Conservation (phyloP, 1,140 invertebrate species). For the Habropoda laboriosa region DNA sequence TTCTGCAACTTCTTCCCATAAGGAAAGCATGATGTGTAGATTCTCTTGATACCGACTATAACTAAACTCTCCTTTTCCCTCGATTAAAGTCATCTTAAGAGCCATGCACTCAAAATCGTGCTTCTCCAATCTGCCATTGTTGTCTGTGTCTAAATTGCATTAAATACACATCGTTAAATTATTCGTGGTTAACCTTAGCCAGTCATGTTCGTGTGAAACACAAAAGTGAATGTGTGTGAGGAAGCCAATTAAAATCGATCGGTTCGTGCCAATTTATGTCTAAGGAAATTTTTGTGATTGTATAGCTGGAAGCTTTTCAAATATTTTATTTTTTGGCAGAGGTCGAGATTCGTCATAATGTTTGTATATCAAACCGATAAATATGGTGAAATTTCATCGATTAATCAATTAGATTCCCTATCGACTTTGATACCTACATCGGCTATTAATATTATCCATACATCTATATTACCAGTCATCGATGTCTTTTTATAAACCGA, state of each 20-base stretch:
- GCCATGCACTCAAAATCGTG: slow-evolving; percentile 92
- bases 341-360: background rate
- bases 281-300: slow-evolving; percentile 14
- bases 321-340: slow-evolving; percentile 43
- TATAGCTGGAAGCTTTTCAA: slow-evolving; percentile 33
- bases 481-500: background rate
- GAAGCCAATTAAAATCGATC: slow-evolving; percentile 30
- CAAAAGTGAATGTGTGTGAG: background rate
- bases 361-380: background rate
- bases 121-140: slow-evolving; percentile 90
- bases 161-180: background rate
- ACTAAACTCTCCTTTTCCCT: slow-evolving; percentile 91
- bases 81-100: slow-evolving; percentile 89
- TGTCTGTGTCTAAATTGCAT: slow-evolving; percentile 87
- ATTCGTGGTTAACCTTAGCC: too few species aligned
- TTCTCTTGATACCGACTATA: slow-evolving; percentile 87
- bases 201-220: background rate
- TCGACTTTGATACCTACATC: background rate
- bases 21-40: slow-evolving; percentile 89
- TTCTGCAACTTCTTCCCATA: slow-evolving; percentile 92
- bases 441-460: background rate
- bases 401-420: background rate
- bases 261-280: slow-evolving; percentile 35
- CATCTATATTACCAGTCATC: background rate
- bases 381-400: slow-evolving; percentile 2